Evolutionary conservation across 2,113 vertebrate species (phyloP).

Genomic region (Eublepharis macularius): DNA sequence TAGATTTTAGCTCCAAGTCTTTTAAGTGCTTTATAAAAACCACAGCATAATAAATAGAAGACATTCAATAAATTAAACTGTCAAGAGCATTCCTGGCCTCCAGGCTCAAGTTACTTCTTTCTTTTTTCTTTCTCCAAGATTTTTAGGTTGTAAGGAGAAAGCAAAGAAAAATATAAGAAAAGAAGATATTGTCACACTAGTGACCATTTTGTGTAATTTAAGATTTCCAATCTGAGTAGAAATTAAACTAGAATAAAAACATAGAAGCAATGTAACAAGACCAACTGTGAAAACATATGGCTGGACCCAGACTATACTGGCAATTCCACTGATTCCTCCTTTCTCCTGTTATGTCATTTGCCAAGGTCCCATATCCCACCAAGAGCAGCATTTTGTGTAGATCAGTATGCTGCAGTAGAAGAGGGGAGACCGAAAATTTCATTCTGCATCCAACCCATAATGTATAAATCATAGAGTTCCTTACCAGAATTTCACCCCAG

Average conservation of each 20-base stretch:
- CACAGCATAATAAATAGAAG: constrained; percentile 52
- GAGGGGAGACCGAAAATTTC: too few species aligned
- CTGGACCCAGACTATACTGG: too few species aligned
- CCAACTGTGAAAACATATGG: background rate
- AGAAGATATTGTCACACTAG: constrained; percentile 13
- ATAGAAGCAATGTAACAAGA: constrained; percentile 8
- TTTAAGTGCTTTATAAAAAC: constrained; percentile 35
- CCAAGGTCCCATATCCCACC: too few species aligned
- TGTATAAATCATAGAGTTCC: constrained; percentile 18
- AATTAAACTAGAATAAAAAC: background rate
- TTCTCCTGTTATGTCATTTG: too few species aligned
- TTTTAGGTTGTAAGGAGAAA: too few species aligned
- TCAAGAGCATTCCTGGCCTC: constrained; percentile 25
- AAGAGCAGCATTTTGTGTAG: too few species aligned
- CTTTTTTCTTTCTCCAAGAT: too few species aligned
- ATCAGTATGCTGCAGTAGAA: too few species aligned
- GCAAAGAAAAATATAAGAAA: constrained; percentile 1
- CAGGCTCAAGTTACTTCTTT: constrained; percentile 50
- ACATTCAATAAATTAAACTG: constrained; percentile 58
- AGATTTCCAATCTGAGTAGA: constrained; percentile 1
- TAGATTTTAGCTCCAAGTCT: constrained; percentile 33
- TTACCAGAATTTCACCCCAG: constrained; percentile 60
- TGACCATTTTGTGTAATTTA: constrained; percentile 1
- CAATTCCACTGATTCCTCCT: too few species aligned
- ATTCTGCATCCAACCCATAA: too few species aligned